These are phyloP conservation scores for Macrophya alboannulata DNA, from an alignment of 2,888 invertebrate species.

Conservation along the genomic window DNA sequence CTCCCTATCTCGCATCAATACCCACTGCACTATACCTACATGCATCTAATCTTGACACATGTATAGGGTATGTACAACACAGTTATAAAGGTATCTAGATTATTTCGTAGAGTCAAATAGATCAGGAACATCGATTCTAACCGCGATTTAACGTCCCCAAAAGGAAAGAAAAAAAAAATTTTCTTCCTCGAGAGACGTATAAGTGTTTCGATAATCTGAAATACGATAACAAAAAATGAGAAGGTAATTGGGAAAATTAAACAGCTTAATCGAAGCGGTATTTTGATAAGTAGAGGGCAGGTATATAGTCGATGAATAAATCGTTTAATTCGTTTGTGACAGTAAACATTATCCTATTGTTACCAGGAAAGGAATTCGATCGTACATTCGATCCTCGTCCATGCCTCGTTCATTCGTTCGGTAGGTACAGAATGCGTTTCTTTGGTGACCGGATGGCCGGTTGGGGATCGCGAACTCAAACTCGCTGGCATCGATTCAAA, in stretches of 20 bases:
- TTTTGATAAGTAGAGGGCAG: not conserved
- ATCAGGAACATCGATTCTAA: not conserved
- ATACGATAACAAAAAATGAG: not conserved
- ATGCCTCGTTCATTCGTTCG: slow-evolving; percentile 6
- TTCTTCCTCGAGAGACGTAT: not conserved
- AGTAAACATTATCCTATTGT: slow-evolving; percentile 40
- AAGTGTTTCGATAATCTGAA: not conserved
- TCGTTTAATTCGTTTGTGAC: slow-evolving; percentile 30
- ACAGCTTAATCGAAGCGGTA: not conserved
- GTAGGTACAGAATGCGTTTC: slow-evolving; percentile 31
- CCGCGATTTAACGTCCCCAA: not conserved
- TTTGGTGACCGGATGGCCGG: slow-evolving; percentile 47
- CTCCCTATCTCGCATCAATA: not conserved
- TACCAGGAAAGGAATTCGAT: not conserved
- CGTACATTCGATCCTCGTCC: not conserved
- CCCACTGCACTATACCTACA: not conserved
- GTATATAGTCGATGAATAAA: not conserved
- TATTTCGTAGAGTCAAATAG: not conserved
- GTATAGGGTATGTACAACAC: not conserved
- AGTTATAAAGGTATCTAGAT: not conserved
- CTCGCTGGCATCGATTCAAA: slow-evolving; percentile 52
- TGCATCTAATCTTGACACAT: slow-evolving; percentile 22
- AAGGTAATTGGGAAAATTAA: not conserved
- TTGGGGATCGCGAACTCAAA: slow-evolving; percentile 4
- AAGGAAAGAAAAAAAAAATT: not conserved